Evolutionary conservation across 2,888 invertebrate species (phyloP), one percentile per base, ranked within the genome.

Genomic region (Nebria salina): DNA sequence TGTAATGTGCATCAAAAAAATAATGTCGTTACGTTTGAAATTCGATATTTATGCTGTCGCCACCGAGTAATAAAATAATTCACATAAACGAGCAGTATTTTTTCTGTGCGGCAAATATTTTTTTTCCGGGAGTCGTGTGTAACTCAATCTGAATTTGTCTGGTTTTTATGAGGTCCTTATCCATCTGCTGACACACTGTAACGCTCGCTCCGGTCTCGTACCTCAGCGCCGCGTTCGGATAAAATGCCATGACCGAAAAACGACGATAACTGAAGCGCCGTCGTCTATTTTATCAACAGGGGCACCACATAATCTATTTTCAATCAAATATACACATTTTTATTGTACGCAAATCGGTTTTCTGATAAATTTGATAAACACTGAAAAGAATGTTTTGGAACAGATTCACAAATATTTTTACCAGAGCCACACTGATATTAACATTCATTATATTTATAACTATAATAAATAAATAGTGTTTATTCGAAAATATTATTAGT

Each of bases 91-190:
- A 41, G 65, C 64, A 73, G 73, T 41, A 78, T 78, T 73, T 78
- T 78, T 78, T 73, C 73, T 65, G 72, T 41, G 78, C 72, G 73
- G 34, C 72, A 78, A 78, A 78, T 66, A 73, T 73, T 78, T 78
- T 78, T 78, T 77, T 77, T 73, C 42, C 73, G 11, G 70, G 11
- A 66, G 75, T 75, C 75, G 79, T 74, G 75, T 79, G 74, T 79
- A 79, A 79, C 75, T 79, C 79, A 79, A 79, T 79, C 79, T 79
- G 79, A 75, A 79, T 79, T 79, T 79, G 79, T 79, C 79, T 79
- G 79, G 75, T 75, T 79, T 79, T 79, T 79, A 79, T 79, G 75
- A 75, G 79, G 79, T 75, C 66, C 79, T 79, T 79, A 79, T 79
- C 79, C 79, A 75, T 79, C 79, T 79, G 79, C 79, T 79, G 79